Base-by-base conservation (phyloP, 2,113 vertebrate species). In the Nerophis lumbriciformis region DNA sequence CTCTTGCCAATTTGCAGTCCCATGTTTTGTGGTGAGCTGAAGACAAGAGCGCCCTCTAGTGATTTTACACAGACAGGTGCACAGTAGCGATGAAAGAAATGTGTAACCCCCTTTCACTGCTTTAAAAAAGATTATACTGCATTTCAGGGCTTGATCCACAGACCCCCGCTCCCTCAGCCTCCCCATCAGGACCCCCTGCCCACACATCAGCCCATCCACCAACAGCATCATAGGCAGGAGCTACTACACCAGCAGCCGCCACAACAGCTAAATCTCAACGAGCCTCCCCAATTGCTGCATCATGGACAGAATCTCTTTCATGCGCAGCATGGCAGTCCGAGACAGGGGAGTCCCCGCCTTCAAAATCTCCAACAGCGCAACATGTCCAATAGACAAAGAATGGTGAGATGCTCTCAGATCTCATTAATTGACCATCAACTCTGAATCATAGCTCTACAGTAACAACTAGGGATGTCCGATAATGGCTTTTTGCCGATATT, bases 231-330 rank as follows among this genome's bases (percentile, higher is more conserved):
- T 56, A 78, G 87, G 55, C 93, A 88, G 8, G 92, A 92, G 8
- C 62, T 87, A 35, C 89, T 87, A 4, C 92, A 90, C 48, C 94
- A 83, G 13, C 86, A 77, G 49, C 89, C 83, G 54, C 86, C 79
- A 55, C 87, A 83, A 67, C 87, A 79, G 59, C 70, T 78, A 63
- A 87, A 85, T 74, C 77, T 81, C 62, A 65, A 54, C 21, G 86
- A 91, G 53, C 79, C 83, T 60, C 88, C 82, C 61, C 80, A 93
- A 63, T 88, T 94, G 80, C 89, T 95, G 88, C 93, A 94, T 57
- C 88, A 93, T 68, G 87, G 89, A 38, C 94, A 93, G 69, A 92
- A 91, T 9, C 92, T 87, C 77, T 98, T 96, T 88, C 89, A 94
- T 78, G 93, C 92, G 50, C 94, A 93, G 12, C 92, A 87, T 53